These are phyloP conservation scores for Sebastes iracundus DNA, from an alignment of 2,797 vertebrate genomes.

Conservation along the genomic window DNA sequence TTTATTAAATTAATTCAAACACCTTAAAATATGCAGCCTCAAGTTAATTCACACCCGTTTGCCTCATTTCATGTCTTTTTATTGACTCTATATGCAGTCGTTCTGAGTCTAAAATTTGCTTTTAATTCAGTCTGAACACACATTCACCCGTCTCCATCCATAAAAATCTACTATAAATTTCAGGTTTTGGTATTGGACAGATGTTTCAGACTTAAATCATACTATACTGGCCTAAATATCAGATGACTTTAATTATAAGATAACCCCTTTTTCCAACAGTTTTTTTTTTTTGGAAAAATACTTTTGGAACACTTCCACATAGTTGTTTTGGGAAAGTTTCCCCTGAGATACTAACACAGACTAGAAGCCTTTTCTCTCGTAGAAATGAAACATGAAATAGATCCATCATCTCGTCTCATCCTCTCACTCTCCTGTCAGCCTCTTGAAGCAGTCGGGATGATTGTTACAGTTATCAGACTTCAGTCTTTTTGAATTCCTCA, in stretches of 20 bases:
- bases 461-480: neutral
- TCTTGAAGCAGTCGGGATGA: neutral
- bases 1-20: neutral
- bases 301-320: too few relatives aligned
- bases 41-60: neutral
- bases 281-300: too few relatives aligned
- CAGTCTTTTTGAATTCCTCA: fast-evolving
- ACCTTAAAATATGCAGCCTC: neutral
- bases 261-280: too few relatives aligned
- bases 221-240: neutral
- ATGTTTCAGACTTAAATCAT: neutral
- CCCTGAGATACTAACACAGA: neutral
- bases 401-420: neutral
- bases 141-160: neutral
- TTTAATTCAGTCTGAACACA: neutral
- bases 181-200: neutral
- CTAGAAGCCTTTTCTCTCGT: neutral
- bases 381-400: neutral
- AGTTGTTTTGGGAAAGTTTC: too few relatives aligned
- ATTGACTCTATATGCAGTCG: neutral
- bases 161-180: neutral
- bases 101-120: neutral
- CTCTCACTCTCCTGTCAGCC: neutral
- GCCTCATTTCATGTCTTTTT: neutral
- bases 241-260: neutral